These are phyloP conservation scores for Dendropsophus ebraccatus DNA, from an alignment of 2,113 vertebrate genomes.

Conservation along the genomic window DNA sequence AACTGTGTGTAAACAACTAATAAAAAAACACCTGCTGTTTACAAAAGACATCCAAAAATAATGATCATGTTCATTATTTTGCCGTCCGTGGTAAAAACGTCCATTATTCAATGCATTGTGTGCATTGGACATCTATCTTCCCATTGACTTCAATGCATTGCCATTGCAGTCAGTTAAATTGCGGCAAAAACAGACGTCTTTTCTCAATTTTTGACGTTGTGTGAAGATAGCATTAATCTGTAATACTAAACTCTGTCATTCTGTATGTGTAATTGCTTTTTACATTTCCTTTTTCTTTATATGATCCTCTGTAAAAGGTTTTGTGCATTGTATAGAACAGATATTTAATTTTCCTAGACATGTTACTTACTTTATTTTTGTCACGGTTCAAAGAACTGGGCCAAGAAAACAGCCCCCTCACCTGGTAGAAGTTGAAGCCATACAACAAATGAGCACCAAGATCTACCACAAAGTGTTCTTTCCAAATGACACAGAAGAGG, in stretches of 20 bases:
- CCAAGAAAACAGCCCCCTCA: constrained; percentile 91
- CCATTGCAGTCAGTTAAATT: too few species aligned
- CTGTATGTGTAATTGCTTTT: not conserved
- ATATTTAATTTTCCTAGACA: not conserved
- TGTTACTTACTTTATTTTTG: not conserved
- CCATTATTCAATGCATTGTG: too few species aligned
- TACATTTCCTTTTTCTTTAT: too few species aligned
- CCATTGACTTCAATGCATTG: too few species aligned
- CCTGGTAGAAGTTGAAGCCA: constrained; percentile 87
- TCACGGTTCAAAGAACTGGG: constrained; percentile 64
- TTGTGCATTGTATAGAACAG: not conserved
- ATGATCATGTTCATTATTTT: too few species aligned
- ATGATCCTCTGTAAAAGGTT: not conserved
- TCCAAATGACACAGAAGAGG: constrained; percentile 87
- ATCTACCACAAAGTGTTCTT: constrained; percentile 88
- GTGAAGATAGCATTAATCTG: not conserved
- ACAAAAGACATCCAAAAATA: too few species aligned
- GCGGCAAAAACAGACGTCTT: too few species aligned
- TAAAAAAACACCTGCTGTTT: too few species aligned
- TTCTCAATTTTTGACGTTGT: too few species aligned
- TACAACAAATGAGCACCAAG: constrained; percentile 84
- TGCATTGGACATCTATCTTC: too few species aligned
- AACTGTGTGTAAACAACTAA: not conserved
- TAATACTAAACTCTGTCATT: not conserved
- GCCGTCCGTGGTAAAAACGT: too few species aligned